Evolutionary conservation across 2,888 invertebrate genomes (phyloP).

Genomic region (Arge pagana): DNA sequence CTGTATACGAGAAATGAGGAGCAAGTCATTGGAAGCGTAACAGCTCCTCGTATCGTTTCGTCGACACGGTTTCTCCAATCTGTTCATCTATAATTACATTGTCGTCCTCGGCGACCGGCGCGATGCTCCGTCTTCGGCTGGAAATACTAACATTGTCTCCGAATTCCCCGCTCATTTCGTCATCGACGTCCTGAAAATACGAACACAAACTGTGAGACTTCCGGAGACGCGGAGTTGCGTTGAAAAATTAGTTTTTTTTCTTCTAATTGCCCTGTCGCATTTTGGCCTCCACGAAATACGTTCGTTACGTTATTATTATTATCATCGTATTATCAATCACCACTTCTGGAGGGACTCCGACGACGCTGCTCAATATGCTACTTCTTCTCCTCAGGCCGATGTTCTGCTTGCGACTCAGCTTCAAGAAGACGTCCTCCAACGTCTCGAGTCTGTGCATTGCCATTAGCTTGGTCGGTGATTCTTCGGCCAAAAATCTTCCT

Average conservation of each 20-base stretch:
- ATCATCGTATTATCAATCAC: slow-evolving; percentile 36
- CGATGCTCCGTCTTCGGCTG: slow-evolving; percentile 69
- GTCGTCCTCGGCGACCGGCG: slow-evolving; percentile 63
- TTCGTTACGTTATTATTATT: background rate
- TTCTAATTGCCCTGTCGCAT: too few relatives aligned
- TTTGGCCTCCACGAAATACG: too few relatives aligned
- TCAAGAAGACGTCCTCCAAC: slow-evolving; percentile 81
- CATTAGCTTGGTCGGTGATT: slow-evolving; percentile 74
- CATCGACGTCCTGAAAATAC: slow-evolving; percentile 48
- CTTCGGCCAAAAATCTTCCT: slow-evolving; percentile 83
- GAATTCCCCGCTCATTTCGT: slow-evolving; percentile 84
- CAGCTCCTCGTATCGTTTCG: too few relatives aligned
- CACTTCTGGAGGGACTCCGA: slow-evolving; percentile 56
- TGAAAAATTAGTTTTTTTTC: too few relatives aligned
- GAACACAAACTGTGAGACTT: too few relatives aligned
- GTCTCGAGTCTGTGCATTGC: slow-evolving; percentile 74
- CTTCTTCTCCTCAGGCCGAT: slow-evolving; percentile 80
- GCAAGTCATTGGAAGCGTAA: background rate
- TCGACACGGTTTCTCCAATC: too few relatives aligned
- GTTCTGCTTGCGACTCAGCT: slow-evolving; percentile 79
- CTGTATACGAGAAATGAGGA: slow-evolving; percentile 31
- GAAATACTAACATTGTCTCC: slow-evolving; percentile 84
- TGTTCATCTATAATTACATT: slow-evolving; percentile 39
- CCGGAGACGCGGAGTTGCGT: too few relatives aligned
- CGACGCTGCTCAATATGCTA: slow-evolving; percentile 77